These are phyloP conservation scores for Actenoides hombroni DNA, from an alignment of 2,113 vertebrate genomes.

Conservation along the genomic window DNA sequence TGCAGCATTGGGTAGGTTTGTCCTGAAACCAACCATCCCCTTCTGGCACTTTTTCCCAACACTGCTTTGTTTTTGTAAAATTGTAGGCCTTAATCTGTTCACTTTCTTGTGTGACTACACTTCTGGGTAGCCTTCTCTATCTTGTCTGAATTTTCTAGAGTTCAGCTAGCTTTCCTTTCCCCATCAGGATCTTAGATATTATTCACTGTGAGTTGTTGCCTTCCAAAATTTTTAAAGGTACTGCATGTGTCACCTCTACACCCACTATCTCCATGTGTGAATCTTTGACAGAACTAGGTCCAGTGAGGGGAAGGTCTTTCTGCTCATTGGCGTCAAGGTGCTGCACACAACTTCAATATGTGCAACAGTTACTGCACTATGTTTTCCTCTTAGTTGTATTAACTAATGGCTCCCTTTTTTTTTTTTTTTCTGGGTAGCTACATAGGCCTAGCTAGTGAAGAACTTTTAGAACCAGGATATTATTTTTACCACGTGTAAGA, in stretches of 20 bases:
- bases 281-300: constrained; percentile 61
- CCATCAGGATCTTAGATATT: neutral
- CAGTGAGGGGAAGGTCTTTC: constrained; percentile 11
- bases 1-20: neutral
- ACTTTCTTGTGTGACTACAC: neutral
- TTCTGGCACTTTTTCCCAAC: neutral
- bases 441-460: neutral
- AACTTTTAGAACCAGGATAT: neutral
- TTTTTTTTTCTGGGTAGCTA: neutral
- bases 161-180: neutral
- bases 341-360: neutral
- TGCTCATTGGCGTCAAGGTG: neutral
- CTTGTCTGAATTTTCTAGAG: neutral
- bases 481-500: neutral
- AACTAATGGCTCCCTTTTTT: neutral
- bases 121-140: neutral
- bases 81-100: neutral
- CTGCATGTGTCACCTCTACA: constrained; percentile 32
- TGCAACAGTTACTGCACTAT: neutral
- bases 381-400: neutral
- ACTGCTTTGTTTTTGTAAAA: neutral
- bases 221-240: constrained; percentile 14
- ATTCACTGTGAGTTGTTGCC: neutral
- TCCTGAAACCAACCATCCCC: neutral
- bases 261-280: constrained; percentile 43